phyloP scores from a whole-genome alignment of 2,888 invertebrate genomes.

The Cryptocheilus praepositus region DNA sequence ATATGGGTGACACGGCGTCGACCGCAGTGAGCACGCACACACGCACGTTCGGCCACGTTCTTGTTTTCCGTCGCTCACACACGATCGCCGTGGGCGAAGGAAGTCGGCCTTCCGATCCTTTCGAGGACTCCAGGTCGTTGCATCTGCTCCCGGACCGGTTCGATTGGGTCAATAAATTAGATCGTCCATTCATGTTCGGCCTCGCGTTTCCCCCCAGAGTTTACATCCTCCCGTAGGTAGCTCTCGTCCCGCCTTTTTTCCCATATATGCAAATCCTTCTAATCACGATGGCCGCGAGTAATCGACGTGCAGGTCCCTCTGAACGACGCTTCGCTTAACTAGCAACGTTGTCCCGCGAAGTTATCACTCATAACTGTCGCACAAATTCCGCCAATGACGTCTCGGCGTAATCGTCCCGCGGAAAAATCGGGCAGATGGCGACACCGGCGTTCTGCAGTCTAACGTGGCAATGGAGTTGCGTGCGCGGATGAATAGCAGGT shows the following conservation, averaged over 20 bases:
- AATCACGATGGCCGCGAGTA: neutral
- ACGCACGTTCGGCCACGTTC: neutral
- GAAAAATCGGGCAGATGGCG: too few species aligned
- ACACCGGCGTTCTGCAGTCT: too few species aligned
- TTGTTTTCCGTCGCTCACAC: slow-evolving; percentile 8
- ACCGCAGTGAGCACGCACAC: too few species aligned
- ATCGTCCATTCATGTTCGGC: slow-evolving; percentile 40
- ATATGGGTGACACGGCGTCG: too few species aligned
- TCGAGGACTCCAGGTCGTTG: slow-evolving; percentile 23
- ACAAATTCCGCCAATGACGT: too few species aligned
- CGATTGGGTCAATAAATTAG: slow-evolving; percentile 45
- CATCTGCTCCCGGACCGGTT: slow-evolving; percentile 39
- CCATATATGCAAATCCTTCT: neutral
- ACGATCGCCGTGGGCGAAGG: slow-evolving; percentile 25
- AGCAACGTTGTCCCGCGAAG: too few species aligned
- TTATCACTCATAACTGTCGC: too few species aligned
- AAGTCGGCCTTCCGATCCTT: slow-evolving; percentile 25
- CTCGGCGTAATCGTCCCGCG: too few species aligned
- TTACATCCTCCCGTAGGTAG: too few species aligned
- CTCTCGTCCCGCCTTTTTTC: neutral
- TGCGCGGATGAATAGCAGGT: too few species aligned
- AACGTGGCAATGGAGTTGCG: too few species aligned
- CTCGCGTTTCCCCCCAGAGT: slow-evolving; percentile 8
- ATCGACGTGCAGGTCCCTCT: too few species aligned
- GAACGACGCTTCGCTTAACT: neutral